phyloP scores from a whole-genome alignment of 2,797 vertebrate genomes.

The Crenuchus spilurus region DNA sequence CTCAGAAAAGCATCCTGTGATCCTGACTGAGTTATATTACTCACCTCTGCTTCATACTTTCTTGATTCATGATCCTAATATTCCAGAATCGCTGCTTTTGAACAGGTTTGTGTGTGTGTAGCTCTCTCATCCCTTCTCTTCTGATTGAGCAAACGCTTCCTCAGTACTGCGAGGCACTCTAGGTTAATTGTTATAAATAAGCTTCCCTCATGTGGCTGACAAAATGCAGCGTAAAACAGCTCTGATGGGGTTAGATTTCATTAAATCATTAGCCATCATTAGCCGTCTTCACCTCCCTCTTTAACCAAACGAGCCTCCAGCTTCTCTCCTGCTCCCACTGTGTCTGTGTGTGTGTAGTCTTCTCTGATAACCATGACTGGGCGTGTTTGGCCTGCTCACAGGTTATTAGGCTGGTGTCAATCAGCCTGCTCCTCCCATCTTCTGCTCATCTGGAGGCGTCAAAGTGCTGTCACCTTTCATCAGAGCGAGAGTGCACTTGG shows the following conservation, averaged over 20 bases:
- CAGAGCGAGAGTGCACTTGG: conserved; percentile 68
- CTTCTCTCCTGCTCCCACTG: background rate
- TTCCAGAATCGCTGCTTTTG: no score
- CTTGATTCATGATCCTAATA: no score
- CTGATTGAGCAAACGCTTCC: conserved; percentile 11
- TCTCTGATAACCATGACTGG: conserved; percentile 48
- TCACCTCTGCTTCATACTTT: no score
- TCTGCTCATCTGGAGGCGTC: conserved; percentile 54
- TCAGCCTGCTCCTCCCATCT: conserved; percentile 31
- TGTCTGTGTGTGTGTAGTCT: conserved; percentile 20
- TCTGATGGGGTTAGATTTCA: conserved; percentile 47
- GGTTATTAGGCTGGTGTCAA: conserved; percentile 57
- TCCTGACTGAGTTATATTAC: no score
- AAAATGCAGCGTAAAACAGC: conserved; percentile 23
- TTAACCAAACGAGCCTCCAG: background rate
- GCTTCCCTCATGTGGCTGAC: conserved; percentile 27
- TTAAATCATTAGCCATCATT: conserved; percentile 52
- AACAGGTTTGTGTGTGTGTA: background rate
- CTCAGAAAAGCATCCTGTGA: no score
- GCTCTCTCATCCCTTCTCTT: conserved; percentile 7
- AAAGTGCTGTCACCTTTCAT: conserved; percentile 64
- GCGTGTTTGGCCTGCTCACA: conserved; percentile 41
- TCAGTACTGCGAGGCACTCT: background rate
- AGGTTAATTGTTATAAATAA: conserved; percentile 52
- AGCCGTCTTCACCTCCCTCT: conserved; percentile 26